Evolutionary conservation across 1,140 invertebrate species (phyloP), one percentile per base, ranked within the genome.

Genomic region (Orussus abietinus): DNA sequence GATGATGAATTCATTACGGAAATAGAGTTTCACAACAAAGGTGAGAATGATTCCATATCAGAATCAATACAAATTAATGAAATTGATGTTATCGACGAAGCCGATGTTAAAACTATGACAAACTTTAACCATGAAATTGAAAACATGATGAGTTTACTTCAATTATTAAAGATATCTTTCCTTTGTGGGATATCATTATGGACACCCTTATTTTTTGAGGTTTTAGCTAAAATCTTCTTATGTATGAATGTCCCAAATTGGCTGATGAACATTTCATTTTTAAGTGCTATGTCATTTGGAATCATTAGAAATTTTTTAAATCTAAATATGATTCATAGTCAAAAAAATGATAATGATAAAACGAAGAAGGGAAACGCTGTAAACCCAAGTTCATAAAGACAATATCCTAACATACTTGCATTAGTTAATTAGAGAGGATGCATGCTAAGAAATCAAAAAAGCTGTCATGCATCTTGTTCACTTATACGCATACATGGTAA

Each of bases 231-330:
- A 47, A 45, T 62, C 15, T 55, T 64, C 35, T 32, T 49, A 3
- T 57, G 49, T 5, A 37, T 35, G 1, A 20, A 26, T 7, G 14
- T 44, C 22, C 50, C 54, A 20, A 35, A 42, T 22, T 61, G 61
- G 59, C 36, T 59, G 3, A 44, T 40, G 1, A 44, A 52, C 21
- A n/a, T 28, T 15, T 48, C 51, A n/a, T 62, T 49, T 21, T 12
- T 57, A 18, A 14, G 25, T 6, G 55, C 45, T 5, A 29, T 50
- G 18, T 38, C 32, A 9, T 59, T 52, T 36, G 47, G 43, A 4
- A 30, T 47, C n/a, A 10, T 57, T 15, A 50, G 59, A 35, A 62
- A 64, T 43, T 36, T 41, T 7, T 30, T 64, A 5, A 62, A 65
- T 36, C 28, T 62, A 7, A 34, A 39, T 35, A 55, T 62, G 40